phyloP scores from a whole-genome alignment of 2,113 vertebrate genomes.

The Bos javanicus region DNA sequence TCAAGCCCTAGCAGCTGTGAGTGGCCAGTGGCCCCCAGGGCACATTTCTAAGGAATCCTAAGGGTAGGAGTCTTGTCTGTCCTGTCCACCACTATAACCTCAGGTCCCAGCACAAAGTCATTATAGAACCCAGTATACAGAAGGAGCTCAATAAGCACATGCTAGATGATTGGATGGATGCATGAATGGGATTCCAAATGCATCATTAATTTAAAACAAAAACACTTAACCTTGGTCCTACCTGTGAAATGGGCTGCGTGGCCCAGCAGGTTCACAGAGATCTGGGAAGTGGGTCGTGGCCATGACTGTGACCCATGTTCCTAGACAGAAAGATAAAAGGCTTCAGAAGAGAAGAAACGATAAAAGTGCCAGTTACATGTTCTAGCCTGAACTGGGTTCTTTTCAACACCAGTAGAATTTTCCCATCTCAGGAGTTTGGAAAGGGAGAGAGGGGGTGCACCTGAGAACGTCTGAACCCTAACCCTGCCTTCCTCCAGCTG shows the following conservation, averaged over 20 bases:
- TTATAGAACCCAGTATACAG: background rate
- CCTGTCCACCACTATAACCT: background rate
- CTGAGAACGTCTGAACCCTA: background rate
- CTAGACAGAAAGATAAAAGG: background rate
- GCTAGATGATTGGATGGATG: background rate
- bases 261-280: background rate
- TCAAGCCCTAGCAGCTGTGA: background rate
- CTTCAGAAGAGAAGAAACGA: background rate
- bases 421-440: background rate
- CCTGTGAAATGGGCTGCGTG: background rate
- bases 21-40: background rate
- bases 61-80: background rate
- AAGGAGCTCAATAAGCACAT: background rate
- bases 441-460: fast-evolving
- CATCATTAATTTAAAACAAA: background rate
- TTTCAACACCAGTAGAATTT: fast-evolving
- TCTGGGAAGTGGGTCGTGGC: background rate
- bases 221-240: background rate
- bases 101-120: background rate
- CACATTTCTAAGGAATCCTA: background rate
- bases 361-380: background rate
- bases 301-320: background rate
- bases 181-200: background rate
- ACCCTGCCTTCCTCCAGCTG: background rate
- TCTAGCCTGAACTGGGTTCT: background rate